Percentiles rank a stretch among this genome's conserved stretches.
phyloP scores from a whole-genome alignment of 2,888 invertebrate species.

The Tanaodytes sp. region DNA sequence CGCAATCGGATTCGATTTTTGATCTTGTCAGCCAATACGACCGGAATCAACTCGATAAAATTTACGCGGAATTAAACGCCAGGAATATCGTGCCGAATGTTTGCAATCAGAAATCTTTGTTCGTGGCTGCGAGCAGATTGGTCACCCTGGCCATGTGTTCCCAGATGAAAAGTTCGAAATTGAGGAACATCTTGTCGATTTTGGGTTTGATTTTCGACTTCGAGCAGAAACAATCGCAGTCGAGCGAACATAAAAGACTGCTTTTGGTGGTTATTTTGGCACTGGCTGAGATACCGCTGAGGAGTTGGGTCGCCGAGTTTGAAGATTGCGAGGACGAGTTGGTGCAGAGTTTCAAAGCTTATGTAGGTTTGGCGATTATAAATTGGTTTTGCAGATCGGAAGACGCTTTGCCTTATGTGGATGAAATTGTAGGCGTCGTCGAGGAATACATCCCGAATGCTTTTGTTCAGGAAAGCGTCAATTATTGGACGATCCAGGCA shows the following conservation, averaged over 20 bases:
- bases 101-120: slow-evolving; percentile 54
- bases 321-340: slow-evolving; percentile 48
- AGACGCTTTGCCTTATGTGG: slow-evolving; percentile 27
- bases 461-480: slow-evolving; percentile 59
- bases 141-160: slow-evolving; percentile 62
- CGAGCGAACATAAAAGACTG: slow-evolving; percentile 33
- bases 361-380: slow-evolving; percentile 63
- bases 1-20: too few species aligned
- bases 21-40: slow-evolving; percentile 55
- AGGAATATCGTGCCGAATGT: slow-evolving; percentile 45
- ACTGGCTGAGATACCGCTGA: slow-evolving; percentile 58
- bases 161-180: slow-evolving; percentile 48
- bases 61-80: slow-evolving; percentile 56
- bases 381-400: slow-evolving; percentile 58
- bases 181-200: slow-evolving; percentile 61
- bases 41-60: slow-evolving; percentile 22
- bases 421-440: slow-evolving; percentile 49
- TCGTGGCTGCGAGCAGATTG: slow-evolving; percentile 60
- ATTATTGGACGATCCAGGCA: slow-evolving; percentile 58
- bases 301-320: slow-evolving; percentile 58
- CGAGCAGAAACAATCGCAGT: slow-evolving; percentile 56
- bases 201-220: slow-evolving; percentile 60
- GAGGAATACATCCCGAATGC: slow-evolving; percentile 59
- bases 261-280: slow-evolving; percentile 58
- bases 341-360: slow-evolving; percentile 64